Evolutionary conservation across 1,140 invertebrate species (phyloP).

Genomic region (Megathymus violae): DNA sequence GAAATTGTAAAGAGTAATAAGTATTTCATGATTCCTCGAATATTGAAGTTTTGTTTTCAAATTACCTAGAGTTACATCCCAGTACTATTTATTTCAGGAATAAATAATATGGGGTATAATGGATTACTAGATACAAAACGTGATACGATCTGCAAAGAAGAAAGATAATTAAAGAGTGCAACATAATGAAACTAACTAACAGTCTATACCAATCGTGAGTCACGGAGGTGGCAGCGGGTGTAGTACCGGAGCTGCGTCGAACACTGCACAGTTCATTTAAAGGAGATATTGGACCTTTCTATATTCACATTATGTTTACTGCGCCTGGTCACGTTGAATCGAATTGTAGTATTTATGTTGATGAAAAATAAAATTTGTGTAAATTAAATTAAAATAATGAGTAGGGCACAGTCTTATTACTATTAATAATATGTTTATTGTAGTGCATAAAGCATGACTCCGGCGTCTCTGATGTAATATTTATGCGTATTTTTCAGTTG

Average conservation of each 20-base stretch:
- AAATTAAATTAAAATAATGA: background rate
- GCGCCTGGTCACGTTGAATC: too few relatives aligned
- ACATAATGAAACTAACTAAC: background rate
- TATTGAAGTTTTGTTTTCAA: background rate
- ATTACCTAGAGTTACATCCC: background rate
- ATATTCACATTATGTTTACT: too few relatives aligned
- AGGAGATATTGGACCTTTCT: too few relatives aligned
- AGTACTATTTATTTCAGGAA: background rate
- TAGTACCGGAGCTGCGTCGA: background rate
- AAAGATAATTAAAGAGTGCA: too few relatives aligned
- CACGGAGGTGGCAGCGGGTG: background rate
- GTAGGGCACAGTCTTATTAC: background rate
- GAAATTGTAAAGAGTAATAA: background rate
- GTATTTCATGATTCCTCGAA: background rate
- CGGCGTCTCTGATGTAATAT: too few relatives aligned
- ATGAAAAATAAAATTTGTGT: too few relatives aligned
- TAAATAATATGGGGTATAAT: background rate
- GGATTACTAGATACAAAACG: too few relatives aligned
- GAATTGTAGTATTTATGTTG: too few relatives aligned
- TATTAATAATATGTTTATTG: background rate
- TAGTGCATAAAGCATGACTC: background rate
- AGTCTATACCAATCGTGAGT: background rate
- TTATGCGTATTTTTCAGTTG: too few relatives aligned
- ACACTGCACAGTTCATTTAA: background rate
- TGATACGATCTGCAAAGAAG: background rate